These are phyloP conservation scores for Clupea harengus DNA, from an alignment of 2,113 vertebrate genomes.

Conservation along the genomic window DNA sequence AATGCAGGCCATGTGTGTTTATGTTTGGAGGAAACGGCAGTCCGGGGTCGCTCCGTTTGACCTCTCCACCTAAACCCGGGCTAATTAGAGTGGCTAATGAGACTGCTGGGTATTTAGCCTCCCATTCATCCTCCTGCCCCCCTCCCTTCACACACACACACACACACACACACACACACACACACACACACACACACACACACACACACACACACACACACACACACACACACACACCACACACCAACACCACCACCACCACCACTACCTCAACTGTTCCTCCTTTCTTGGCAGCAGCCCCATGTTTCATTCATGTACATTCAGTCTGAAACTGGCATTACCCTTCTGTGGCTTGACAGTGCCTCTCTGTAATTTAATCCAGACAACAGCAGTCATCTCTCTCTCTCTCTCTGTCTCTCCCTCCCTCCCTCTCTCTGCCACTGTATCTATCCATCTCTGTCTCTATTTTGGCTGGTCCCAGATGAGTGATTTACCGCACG, in stretches of 20 bases:
- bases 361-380: constrained; percentile 2
- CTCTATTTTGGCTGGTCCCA: neutral
- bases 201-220: constrained; percentile 5
- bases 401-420: neutral
- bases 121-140: constrained; percentile 48
- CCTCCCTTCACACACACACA: neutral
- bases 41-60: constrained; percentile 51
- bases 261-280: neutral
- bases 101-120: constrained; percentile 54
- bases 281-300: neutral
- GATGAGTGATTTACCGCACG: neutral
- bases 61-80: constrained; percentile 55
- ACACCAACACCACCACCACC: neutral
- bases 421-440: neutral
- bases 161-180: constrained; percentile 29
- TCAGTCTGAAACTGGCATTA: constrained; percentile 16
- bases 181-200: constrained; percentile 20
- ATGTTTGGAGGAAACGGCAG: constrained; percentile 59
- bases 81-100: constrained; percentile 66
- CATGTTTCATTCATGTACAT: neutral
- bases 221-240: constrained; percentile 15
- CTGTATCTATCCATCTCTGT: neutral
- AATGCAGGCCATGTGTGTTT: constrained; percentile 61
- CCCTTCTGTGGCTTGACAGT: constrained; percentile 1
- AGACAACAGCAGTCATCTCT: constrained; percentile 7